phyloP scores from a whole-genome alignment of 2,888 invertebrate genomes.

The Drosophila pseudotalamancana region DNA sequence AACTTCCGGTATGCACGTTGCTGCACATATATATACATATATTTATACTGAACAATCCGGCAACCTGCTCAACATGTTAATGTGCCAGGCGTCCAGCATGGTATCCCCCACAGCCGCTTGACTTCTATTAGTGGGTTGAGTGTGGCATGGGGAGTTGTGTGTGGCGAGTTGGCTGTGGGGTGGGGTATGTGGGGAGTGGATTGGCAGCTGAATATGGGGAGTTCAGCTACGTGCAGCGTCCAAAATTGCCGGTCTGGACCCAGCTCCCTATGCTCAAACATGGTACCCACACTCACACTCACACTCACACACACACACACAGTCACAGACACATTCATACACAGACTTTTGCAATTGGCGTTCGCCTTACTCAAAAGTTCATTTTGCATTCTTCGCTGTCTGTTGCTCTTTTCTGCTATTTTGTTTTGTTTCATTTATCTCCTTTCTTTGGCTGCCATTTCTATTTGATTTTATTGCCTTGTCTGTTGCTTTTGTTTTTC shows the following conservation, averaged over 20 bases:
- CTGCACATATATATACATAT: background rate
- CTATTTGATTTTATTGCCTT: slow-evolving; percentile 65
- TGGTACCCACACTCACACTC: slow-evolving; percentile 8
- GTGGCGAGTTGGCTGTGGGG: background rate
- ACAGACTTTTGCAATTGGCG: slow-evolving; percentile 8
- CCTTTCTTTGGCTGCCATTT: slow-evolving; percentile 20
- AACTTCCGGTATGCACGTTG: slow-evolving; percentile 53
- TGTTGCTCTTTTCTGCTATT: slow-evolving; percentile 20
- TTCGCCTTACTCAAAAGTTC: slow-evolving; percentile 44
- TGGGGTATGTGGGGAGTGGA: background rate
- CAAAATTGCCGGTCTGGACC: slow-evolving; percentile 3
- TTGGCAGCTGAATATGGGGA: background rate
- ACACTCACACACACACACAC: background rate
- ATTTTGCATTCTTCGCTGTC: slow-evolving; percentile 63
- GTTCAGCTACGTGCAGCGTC: slow-evolving; percentile 29
- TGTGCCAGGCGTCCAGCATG: slow-evolving; percentile 45
- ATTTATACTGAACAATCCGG: slow-evolving; percentile 23
- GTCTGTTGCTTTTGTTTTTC: slow-evolving; percentile 22
- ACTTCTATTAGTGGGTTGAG: slow-evolving; percentile 33
- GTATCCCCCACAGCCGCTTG: slow-evolving; percentile 37
- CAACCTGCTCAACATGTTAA: slow-evolving; percentile 74
- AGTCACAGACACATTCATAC: slow-evolving; percentile 23
- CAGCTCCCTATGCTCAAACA: no score
- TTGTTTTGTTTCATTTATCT: slow-evolving; percentile 13
- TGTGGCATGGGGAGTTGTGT: background rate